Base-by-base conservation (phyloP, 2,888 invertebrate species). In the Rhingia campestris region DNA sequence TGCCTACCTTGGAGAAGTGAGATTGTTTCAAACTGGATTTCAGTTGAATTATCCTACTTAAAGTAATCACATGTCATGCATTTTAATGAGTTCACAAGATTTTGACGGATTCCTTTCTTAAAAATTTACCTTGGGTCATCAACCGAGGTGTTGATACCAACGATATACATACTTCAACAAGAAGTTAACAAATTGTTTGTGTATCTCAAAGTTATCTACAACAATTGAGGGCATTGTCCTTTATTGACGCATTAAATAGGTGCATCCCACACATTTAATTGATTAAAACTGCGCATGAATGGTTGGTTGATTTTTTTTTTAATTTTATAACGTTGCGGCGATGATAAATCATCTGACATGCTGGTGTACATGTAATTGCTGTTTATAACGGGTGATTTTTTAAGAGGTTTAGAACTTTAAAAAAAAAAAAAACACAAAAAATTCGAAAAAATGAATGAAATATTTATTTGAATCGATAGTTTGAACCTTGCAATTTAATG, bases 161-260 rank as follows among this genome's bases (percentile, higher is more conserved):
- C 0, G n/a, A 53, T 14, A 47, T 41, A 59, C 54, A 47, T 41
- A 59, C 54, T 35, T 12, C n/a, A 41, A 39, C 5, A 33, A 33
- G 5, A 54, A 10, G 4, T 9, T 4, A 39, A 56, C 9, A 12
- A 49, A 33, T 41, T 66, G 30, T 51, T 22, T 6, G 37, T 51
- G 43, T 5, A 47, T 14, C 14, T 6, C 6, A 37, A 47, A 45
- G 45, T 4, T 12, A 69, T 7, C 30, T 33, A 22, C 45, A 45
- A 14, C 43, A 59, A 30, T 35, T 22, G 56, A 56, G 69, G 35
- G 56, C 45, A 69, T 45, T 56, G 58, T 59, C 58, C 70, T 70
- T 70, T 53, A n/a, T 35, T 10, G 43, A 39, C 9, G 10, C 12
- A 10, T 32, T 47, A 10, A 33, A 41, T 49, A 6, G 14, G n/a